phyloP scores from a whole-genome alignment of 2,797 vertebrate genomes.

The Schizothorax lantsangensis region DNA sequence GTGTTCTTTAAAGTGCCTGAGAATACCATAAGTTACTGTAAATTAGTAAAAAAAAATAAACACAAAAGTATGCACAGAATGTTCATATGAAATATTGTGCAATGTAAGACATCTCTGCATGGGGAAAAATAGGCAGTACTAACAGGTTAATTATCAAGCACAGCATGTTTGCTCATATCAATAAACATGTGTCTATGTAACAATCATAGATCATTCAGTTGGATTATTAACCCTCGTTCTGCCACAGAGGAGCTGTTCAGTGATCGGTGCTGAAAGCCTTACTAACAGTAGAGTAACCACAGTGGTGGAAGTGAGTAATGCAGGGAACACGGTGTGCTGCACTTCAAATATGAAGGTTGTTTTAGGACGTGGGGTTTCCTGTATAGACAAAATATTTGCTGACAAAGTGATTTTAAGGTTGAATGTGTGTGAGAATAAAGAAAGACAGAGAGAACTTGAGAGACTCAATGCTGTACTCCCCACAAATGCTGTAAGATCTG shows the following conservation, averaged over 20 bases:
- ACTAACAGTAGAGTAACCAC: constrained; percentile 11
- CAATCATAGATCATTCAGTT: not conserved
- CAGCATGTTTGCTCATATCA: not conserved
- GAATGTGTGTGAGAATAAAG: too few species aligned
- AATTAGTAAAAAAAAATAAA: too few species aligned
- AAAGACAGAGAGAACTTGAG: not conserved
- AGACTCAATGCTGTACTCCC: not conserved
- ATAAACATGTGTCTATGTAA: not conserved
- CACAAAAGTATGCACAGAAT: not conserved
- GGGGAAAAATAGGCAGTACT: not conserved
- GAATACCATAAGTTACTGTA: too few species aligned
- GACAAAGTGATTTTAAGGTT: not conserved
- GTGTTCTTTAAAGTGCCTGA: not conserved
- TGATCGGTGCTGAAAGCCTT: constrained; percentile 68
- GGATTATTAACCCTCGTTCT: not conserved
- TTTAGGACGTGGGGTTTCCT: not conserved
- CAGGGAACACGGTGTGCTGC: constrained; percentile 19
- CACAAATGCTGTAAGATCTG: not conserved
- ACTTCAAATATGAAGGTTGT: not conserved
- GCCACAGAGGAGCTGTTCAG: constrained; percentile 58
- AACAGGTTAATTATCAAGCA: not conserved
- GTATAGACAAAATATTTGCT: not conserved
- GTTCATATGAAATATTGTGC: not conserved
- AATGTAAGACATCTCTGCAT: not conserved
- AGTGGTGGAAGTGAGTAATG: not conserved